A percentile compares a stretch with the other conserved stretches of the same genome.
These are phyloP conservation scores for Cyclophora albipunctata DNA, from an alignment of 2,888 invertebrate species.

Conservation along the genomic window DNA sequence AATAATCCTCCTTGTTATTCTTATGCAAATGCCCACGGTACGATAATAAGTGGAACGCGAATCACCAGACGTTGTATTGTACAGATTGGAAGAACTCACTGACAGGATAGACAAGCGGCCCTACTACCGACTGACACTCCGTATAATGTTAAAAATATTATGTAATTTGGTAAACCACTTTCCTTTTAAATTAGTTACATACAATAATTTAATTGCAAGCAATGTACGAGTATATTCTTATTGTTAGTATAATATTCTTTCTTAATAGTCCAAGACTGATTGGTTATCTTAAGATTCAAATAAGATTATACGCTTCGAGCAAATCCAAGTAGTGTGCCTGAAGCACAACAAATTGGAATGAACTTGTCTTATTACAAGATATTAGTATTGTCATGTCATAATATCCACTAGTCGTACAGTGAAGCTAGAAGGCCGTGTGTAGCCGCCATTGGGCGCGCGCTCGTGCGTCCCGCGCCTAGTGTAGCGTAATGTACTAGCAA, in stretches of 20 bases:
- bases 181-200: no score
- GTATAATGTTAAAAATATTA: not conserved
- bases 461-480: constrained; percentile 22
- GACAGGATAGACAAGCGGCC: constrained; percentile 26
- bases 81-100: constrained; percentile 68
- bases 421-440: constrained; percentile 24
- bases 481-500: constrained; percentile 27
- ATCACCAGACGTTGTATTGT: constrained; percentile 67
- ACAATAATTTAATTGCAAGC: no score
- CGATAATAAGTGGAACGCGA: constrained; percentile 72
- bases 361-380: no score
- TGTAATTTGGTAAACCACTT: no score
- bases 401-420: not conserved
- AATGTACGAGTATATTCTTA: no score
- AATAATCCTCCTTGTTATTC: constrained; percentile 75
- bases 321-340: no score
- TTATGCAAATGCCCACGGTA: constrained; percentile 72
- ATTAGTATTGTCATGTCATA: no score
- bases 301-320: no score
- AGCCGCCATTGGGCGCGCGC: constrained; percentile 2
- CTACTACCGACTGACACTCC: constrained; percentile 20
- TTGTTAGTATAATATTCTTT: no score
- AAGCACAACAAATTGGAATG: no score
- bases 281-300: no score
- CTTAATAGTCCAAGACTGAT: no score